These are phyloP conservation scores for Onychostruthus taczanowskii DNA, from an alignment of 2,113 vertebrate species.

Conservation along the genomic window DNA sequence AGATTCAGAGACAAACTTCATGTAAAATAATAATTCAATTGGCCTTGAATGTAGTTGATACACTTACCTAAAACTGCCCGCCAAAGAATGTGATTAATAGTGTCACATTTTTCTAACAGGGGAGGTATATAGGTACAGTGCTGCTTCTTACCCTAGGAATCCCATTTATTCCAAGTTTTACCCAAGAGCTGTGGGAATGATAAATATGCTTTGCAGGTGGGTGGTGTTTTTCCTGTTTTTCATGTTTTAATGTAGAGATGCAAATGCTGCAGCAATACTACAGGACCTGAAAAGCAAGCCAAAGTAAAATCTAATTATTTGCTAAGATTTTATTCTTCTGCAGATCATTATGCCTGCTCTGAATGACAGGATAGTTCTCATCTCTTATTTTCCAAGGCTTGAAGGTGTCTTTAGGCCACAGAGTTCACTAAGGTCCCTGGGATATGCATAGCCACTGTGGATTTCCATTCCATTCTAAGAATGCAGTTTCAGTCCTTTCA, in stretches of 20 bases:
- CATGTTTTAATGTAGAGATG: background rate
- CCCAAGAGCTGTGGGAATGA: background rate
- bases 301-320: background rate
- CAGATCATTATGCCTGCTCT: background rate
- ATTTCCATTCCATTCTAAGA: background rate
- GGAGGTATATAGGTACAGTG: background rate
- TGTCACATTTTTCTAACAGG: background rate
- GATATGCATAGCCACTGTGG: background rate
- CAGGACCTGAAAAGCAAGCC: background rate
- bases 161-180: background rate
- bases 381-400: background rate
- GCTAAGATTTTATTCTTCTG: background rate
- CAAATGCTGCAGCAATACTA: background rate
- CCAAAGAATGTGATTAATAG: background rate
- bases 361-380: background rate
- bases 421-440: background rate
- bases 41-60: background rate
- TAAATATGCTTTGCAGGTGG: background rate
- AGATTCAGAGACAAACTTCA: background rate
- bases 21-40: background rate
- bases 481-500: background rate
- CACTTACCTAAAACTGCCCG: background rate
- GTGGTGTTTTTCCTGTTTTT: conserved; percentile 29
- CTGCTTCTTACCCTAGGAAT: background rate
- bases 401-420: background rate